Evolutionary conservation across 2,113 vertebrate species (phyloP).

Genomic region (Epinephelus fuscoguttatus): DNA sequence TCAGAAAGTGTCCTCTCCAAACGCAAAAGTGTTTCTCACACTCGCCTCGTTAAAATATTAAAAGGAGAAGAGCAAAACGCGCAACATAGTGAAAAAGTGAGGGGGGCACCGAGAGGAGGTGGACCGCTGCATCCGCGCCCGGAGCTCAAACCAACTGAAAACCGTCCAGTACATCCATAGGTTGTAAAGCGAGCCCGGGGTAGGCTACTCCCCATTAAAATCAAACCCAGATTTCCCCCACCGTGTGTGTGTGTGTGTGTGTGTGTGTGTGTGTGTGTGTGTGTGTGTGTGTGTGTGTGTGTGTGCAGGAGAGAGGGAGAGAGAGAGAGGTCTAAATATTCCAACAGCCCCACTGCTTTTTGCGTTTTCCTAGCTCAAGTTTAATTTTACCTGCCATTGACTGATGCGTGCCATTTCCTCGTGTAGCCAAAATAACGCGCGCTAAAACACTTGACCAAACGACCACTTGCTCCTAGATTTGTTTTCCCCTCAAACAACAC

Average conservation of each 20-base stretch:
- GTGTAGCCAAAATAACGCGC: conserved; percentile 22
- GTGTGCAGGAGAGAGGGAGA: conserved; percentile 22
- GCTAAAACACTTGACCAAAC: conserved; percentile 17
- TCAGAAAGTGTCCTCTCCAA: conserved; percentile 38
- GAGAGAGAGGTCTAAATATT: conserved; percentile 12
- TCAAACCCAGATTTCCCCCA: conserved; percentile 83
- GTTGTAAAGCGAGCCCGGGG: conserved; percentile 76
- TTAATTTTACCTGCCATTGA: conserved; percentile 49
- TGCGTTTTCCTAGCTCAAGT: conserved; percentile 31
- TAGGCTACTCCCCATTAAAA: conserved; percentile 82
- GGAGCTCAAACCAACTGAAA: conserved; percentile 71
- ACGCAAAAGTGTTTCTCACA: conserved; percentile 28
- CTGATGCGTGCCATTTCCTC: conserved; percentile 29
- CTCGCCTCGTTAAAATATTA: conserved; percentile 3
- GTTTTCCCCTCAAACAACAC: conserved; percentile 24
- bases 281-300: conserved; percentile 36
- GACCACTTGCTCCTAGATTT: neutral
- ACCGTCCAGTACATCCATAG: conserved; percentile 74
- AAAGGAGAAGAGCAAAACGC: conserved; percentile 9
- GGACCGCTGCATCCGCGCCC: conserved; percentile 53
- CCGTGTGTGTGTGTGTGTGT: conserved; percentile 34
- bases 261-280: conserved; percentile 9
- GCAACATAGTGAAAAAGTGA: conserved; percentile 23
- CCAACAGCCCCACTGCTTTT: neutral
- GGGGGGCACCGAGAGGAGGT: conserved; percentile 31